These are phyloP conservation scores for Phyllostomus discolor DNA, from an alignment of 2,113 vertebrate genomes.

Conservation along the genomic window DNA sequence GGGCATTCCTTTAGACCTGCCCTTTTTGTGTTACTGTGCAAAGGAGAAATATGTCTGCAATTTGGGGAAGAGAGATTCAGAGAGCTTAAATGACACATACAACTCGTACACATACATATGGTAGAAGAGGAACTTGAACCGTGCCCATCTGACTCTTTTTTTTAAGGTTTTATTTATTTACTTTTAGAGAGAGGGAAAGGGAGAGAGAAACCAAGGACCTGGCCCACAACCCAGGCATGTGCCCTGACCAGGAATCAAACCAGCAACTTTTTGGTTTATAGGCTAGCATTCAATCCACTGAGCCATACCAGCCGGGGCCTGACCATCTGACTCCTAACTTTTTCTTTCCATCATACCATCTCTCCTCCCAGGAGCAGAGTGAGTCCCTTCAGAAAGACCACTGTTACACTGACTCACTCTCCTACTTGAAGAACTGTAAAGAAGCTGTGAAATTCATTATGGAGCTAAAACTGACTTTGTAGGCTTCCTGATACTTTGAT, in stretches of 20 bases:
- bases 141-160: not conserved
- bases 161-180: not conserved
- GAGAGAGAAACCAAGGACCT: too few species aligned
- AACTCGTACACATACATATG: not conserved
- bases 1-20: not conserved
- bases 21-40: not conserved
- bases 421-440: not conserved
- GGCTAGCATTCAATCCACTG: too few species aligned
- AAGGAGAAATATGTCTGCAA: not conserved
- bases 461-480: not conserved
- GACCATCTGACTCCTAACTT: not conserved
- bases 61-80: not conserved
- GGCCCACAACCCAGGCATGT: too few species aligned
- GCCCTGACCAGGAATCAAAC: too few species aligned
- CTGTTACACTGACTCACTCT: not conserved
- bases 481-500: not conserved
- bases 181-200: too few species aligned
- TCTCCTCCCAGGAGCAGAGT: not conserved
- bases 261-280: too few species aligned
- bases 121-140: not conserved
- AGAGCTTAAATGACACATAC: not conserved
- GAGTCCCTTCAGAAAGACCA: not conserved
- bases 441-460: not conserved
- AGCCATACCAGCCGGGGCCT: too few species aligned
- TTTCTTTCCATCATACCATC: not conserved